Percentiles rank a stretch among this genome's conserved stretches.
These are phyloP conservation scores for Homalodisca vitripennis DNA, from an alignment of 1,140 invertebrate species.

Conservation along the genomic window DNA sequence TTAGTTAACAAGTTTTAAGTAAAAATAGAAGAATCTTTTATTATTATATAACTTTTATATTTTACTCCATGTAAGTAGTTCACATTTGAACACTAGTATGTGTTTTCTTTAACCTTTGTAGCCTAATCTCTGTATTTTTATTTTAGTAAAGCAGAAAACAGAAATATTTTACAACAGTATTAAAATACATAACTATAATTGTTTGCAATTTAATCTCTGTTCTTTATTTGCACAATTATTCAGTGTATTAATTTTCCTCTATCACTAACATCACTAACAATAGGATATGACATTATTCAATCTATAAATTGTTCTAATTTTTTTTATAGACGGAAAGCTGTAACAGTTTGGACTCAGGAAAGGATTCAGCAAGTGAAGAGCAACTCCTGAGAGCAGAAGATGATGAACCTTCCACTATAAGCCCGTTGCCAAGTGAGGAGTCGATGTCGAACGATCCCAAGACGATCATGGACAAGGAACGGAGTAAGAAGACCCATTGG, in stretches of 20 bases:
- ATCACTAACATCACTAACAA: not conserved
- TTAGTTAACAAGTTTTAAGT: too few species aligned
- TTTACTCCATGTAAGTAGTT: too few species aligned
- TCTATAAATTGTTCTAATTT: not conserved
- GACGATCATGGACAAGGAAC: not conserved
- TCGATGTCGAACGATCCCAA: not conserved
- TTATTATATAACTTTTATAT: too few species aligned
- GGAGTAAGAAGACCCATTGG: slow-evolving; percentile 46
- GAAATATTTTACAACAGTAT: too few species aligned
- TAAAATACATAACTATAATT: not conserved
- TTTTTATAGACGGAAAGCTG: slow-evolving; percentile 34
- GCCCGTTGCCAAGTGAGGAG: slow-evolving; percentile 1
- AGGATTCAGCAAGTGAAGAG: slow-evolving; percentile 34
- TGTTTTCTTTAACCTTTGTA: too few species aligned
- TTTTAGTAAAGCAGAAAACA: too few species aligned
- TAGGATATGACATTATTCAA: not conserved
- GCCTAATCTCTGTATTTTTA: too few species aligned
- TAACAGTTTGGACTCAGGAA: slow-evolving; percentile 37
- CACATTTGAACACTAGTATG: too few species aligned
- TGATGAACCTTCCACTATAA: not conserved
- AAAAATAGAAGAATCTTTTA: too few species aligned
- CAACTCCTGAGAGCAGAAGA: slow-evolving; percentile 26
- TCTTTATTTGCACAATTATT: too few species aligned
- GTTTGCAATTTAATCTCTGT: not conserved
- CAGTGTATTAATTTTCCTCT: too few species aligned